Evolutionary conservation across 2,113 vertebrate genomes (phyloP).

Genomic region (Phodopus roborovskii): DNA sequence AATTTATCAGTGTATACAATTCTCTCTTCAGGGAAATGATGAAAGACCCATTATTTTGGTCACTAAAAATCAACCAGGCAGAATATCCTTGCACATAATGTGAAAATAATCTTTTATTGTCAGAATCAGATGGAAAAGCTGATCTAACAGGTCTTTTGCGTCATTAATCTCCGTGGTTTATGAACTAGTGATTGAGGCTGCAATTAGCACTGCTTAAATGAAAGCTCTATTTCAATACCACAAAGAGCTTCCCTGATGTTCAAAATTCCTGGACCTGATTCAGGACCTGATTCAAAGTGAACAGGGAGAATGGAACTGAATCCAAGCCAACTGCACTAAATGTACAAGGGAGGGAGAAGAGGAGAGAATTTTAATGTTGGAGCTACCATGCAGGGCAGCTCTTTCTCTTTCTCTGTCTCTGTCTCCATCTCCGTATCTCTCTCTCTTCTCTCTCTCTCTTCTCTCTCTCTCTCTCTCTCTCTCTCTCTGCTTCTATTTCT

Average conservation of each 20-base stretch:
- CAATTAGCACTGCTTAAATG: conserved; percentile 74
- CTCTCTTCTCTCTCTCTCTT: not conserved
- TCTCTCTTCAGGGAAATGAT: conserved; percentile 41
- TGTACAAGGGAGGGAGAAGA: conserved; percentile 34
- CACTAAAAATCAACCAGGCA: conserved; percentile 64
- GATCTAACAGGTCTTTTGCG: conserved; percentile 63
- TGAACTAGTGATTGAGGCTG: conserved; percentile 55
- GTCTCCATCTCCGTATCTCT: too few relatives aligned
- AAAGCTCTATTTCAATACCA: conserved; percentile 67
- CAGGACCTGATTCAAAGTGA: conserved; percentile 70
- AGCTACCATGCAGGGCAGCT: not conserved
- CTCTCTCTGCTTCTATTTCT: not conserved
- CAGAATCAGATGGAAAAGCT: conserved; percentile 55
- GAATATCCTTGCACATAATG: conserved; percentile 21
- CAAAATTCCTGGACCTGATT: conserved; percentile 65
- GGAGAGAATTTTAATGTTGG: conserved; percentile 50
- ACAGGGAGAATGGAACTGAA: not conserved
- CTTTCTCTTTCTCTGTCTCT: not conserved
- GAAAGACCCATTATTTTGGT: conserved; percentile 62
- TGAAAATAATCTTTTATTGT: conserved; percentile 61
- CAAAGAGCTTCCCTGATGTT: conserved; percentile 61
- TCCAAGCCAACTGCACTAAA: conserved; percentile 66
- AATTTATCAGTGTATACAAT: conserved; percentile 24
- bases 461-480: not conserved
- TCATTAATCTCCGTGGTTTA: conserved; percentile 61